Conservation (phyloP, 2,888 invertebrate species). For the Tiphia femorata region DNA sequence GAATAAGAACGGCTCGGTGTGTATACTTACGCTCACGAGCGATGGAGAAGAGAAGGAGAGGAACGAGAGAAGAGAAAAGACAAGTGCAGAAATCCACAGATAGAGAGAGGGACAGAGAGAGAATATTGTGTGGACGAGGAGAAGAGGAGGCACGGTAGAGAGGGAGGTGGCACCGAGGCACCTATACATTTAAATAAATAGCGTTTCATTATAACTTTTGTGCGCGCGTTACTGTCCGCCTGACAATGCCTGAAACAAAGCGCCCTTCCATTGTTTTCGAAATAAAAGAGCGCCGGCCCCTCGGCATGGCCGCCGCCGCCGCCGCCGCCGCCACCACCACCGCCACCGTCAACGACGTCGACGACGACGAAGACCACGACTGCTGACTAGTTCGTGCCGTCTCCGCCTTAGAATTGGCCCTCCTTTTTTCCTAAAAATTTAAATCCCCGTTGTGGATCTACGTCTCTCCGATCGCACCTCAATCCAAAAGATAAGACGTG, state of each 20-base stretch:
- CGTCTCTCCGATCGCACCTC: no score
- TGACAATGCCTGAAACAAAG: constrained; percentile 67
- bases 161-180: constrained; percentile 43
- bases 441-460: no score
- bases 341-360: not conserved
- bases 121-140: not conserved
- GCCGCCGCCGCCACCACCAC: constrained; percentile 12
- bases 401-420: constrained; percentile 26
- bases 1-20: constrained; percentile 52
- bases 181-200: constrained; percentile 67
- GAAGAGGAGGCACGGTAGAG: constrained; percentile 17
- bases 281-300: constrained; percentile 65
- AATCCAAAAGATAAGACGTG: no score
- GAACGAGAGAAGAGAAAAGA: constrained; percentile 4
- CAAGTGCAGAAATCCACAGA: constrained; percentile 1
- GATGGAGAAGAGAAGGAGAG: not conserved
- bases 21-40: not conserved
- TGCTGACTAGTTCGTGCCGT: constrained; percentile 14
- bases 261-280: constrained; percentile 64
- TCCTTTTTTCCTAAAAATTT: no score
- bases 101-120: not conserved
- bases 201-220: constrained; percentile 68
- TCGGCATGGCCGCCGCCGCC: constrained; percentile 55
- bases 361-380: constrained; percentile 14
- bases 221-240: constrained; percentile 63